A percentile compares a stretch with the other conserved stretches of the same genome.
These are phyloP conservation scores for Vireo griseus DNA, from an alignment of 2,797 vertebrate genomes.

Conservation along the genomic window DNA sequence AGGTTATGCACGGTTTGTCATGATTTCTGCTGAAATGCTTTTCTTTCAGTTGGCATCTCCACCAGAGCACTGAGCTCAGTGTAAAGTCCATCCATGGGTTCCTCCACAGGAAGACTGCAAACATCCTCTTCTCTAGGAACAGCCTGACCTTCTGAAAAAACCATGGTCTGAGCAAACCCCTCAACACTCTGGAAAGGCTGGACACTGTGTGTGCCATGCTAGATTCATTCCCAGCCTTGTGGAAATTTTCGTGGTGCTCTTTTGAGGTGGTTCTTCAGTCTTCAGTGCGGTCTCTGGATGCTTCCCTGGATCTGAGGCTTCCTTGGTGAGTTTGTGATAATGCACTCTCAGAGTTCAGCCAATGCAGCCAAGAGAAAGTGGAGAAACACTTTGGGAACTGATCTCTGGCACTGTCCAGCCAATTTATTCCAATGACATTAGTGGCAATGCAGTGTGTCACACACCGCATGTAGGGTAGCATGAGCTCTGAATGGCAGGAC, in stretches of 20 bases:
- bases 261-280: neutral
- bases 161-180: neutral
- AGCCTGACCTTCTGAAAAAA: neutral
- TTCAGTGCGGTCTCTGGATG: neutral
- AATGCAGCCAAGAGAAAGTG: neutral
- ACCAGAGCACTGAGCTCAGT: neutral
- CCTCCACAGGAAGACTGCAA: neutral
- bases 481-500: neutral
- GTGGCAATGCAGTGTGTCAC: neutral
- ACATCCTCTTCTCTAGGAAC: neutral
- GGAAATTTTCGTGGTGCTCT: neutral
- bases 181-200: neutral
- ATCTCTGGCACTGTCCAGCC: neutral
- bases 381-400: neutral
- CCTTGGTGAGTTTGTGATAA: neutral
- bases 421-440: neutral
- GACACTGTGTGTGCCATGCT: neutral
- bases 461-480: neutral
- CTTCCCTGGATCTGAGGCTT: neutral
- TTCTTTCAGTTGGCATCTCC: neutral
- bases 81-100: neutral
- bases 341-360: neutral
- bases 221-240: neutral
- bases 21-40: neutral
- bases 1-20: neutral